phyloP scores from a whole-genome alignment of 2,888 invertebrate species.

The Exephanes ischioxanthus region DNA sequence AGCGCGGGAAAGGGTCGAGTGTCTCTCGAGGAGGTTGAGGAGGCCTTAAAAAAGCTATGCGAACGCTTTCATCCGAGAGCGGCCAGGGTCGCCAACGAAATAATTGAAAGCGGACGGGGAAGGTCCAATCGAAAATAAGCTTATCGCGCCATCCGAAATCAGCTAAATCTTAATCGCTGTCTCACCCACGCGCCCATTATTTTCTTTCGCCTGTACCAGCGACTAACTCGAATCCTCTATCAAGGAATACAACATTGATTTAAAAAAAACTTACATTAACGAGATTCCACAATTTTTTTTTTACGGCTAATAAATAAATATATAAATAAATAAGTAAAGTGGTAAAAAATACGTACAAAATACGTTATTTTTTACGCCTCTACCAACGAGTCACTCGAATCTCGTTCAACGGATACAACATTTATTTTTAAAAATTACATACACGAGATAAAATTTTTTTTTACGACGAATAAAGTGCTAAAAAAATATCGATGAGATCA shows the following conservation, averaged over 20 bases:
- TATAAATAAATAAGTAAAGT: too few relatives aligned
- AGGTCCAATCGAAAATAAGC: slow-evolving; percentile 60
- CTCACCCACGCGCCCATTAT: not conserved
- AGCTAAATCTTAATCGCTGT: not conserved
- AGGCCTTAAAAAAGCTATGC: slow-evolving; percentile 80
- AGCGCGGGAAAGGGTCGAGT: slow-evolving; percentile 78
- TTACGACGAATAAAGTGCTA: too few relatives aligned
- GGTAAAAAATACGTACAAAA: too few relatives aligned
- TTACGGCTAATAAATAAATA: too few relatives aligned
- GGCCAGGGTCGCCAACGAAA: slow-evolving; percentile 60
- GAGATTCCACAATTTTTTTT: too few relatives aligned
- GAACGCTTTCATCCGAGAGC: slow-evolving; percentile 73
- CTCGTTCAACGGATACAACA: too few relatives aligned
- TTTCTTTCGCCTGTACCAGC: not conserved
- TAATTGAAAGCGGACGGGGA: slow-evolving; percentile 62
- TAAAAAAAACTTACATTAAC: too few relatives aligned
- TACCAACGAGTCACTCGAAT: not conserved
- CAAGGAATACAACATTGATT: too few relatives aligned
- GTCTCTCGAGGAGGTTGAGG: slow-evolving; percentile 79
- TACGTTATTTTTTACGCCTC: not conserved
- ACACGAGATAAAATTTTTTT: too few relatives aligned
- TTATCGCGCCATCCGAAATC: not conserved
- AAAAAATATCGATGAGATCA: too few relatives aligned
- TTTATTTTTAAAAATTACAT: too few relatives aligned
- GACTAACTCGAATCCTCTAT: not conserved